These are phyloP conservation scores for Morone saxatilis DNA, from an alignment of 2,113 vertebrate species.

Conservation along the genomic window DNA sequence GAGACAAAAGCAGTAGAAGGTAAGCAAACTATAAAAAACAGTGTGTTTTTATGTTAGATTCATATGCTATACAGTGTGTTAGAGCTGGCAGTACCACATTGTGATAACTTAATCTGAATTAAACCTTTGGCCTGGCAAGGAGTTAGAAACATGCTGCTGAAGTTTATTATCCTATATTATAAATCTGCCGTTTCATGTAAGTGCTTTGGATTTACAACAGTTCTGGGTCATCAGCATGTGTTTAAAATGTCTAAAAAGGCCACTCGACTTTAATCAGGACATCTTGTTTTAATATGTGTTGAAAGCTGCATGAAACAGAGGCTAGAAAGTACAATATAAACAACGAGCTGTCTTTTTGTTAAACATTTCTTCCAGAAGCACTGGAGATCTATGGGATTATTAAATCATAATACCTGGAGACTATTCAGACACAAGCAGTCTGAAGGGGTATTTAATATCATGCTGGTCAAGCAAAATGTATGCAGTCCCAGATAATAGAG, in stretches of 20 bases:
- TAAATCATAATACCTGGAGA: conserved; percentile 63
- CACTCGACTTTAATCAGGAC: not conserved
- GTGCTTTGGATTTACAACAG: conserved; percentile 25
- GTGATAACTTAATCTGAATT: conserved; percentile 29
- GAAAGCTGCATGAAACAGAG: conserved; percentile 8
- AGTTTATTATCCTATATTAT: conserved; percentile 20
- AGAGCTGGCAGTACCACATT: conserved; percentile 11
- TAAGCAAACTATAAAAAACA: conserved; percentile 53
- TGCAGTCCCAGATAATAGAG: conserved; percentile 75
- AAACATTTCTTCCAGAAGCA: conserved; percentile 10
- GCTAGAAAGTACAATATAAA: conserved; percentile 16
- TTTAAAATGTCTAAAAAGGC: conserved; percentile 24
- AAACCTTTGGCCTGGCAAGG: conserved; percentile 16
- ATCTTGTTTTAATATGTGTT: not conserved
- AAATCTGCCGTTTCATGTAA: conserved; percentile 41
- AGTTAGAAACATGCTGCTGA: conserved; percentile 41
- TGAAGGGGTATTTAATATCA: conserved; percentile 71
- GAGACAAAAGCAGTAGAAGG: conserved; percentile 30
- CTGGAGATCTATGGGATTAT: conserved; percentile 53
- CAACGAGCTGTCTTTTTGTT: conserved; percentile 22
- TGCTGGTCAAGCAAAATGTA: conserved; percentile 65
- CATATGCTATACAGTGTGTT: conserved; percentile 8
- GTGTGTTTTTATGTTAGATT: conserved; percentile 36
- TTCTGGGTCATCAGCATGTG: conserved; percentile 5
- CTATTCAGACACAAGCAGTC: conserved; percentile 56